These are phyloP conservation scores for Sebastolobus alascanus DNA, from an alignment of 2,797 vertebrate species.

Conservation along the genomic window DNA sequence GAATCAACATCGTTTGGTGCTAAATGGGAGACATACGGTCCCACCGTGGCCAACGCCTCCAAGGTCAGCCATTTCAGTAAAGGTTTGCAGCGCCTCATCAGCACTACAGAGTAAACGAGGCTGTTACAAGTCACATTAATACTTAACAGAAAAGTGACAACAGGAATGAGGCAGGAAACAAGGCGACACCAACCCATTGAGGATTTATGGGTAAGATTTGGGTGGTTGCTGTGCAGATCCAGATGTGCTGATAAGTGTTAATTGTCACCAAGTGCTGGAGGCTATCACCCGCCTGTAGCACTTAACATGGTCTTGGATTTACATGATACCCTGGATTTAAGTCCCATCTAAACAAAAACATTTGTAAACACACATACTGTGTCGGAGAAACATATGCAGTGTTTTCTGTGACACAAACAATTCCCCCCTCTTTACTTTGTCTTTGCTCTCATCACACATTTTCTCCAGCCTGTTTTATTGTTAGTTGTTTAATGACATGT, in stretches of 20 bases:
- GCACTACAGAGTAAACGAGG: constrained; percentile 9
- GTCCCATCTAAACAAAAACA: not conserved
- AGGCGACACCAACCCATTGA: not conserved
- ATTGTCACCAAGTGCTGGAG: not conserved
- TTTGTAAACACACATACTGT: not conserved
- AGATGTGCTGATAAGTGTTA: not conserved
- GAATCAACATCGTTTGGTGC: constrained; percentile 57
- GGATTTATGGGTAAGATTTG: not conserved
- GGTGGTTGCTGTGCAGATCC: not conserved
- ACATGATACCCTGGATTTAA: not conserved
- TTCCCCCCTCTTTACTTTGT: not conserved
- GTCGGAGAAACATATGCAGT: not conserved
- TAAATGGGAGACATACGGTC: constrained; percentile 70
- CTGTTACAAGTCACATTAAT: constrained; percentile 9
- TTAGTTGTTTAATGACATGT: not conserved
- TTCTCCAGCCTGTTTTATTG: not conserved
- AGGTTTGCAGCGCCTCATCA: constrained; percentile 29
- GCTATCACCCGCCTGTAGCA: not conserved
- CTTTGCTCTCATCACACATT: not conserved
- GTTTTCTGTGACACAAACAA: not conserved
- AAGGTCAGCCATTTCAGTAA: constrained; percentile 68
- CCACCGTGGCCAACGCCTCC: constrained; percentile 66
- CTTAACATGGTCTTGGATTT: not conserved
- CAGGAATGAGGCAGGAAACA: not conserved
- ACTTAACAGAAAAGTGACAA: not conserved